Evolutionary conservation across 2,797 vertebrate species (phyloP), one percentile per base, ranked within the genome.

Genomic region (Hydrocynus forskahlii): DNA sequence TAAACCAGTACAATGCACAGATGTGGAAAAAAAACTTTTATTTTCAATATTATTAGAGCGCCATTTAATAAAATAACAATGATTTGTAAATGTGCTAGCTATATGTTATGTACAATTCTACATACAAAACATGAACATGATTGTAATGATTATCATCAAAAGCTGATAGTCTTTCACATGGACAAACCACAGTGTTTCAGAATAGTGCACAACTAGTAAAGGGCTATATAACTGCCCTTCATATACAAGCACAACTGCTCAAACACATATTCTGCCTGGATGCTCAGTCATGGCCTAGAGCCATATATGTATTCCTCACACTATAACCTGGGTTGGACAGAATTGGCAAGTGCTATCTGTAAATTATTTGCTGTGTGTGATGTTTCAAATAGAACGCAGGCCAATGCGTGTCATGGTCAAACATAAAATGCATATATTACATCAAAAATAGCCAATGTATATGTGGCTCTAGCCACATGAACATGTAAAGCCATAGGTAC

Each of bases 11-110:
- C 70, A 70, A 81, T 10, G 38, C 14, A 59, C n/a, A 67, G 52
- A 50, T 64, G 52, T 81, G 66, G 62, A 59, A 75, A 64, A 78
- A 57, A 52, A 25, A 68, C 55, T 74, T 72, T 78, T 77, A 72
- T 84, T 87, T 83, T 84, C 45, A 76, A 75, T 82, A 71, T 86
- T 83, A 85, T 89, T 82, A 80, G 88, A 87, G 85, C 83, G 83
- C 78, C 63, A 81, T 88, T 89, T 90, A 79, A 81, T 78, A 89
- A 92, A 89, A 88, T 86, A 86, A 88, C 84, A 59, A 79, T 60
- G 78, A 83, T 81, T 83, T 85, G 62, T 85, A 88, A 81, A 80
- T 84, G 70, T 73, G 75, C 81, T 86, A 71, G 72, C 75, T 82
- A 85, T 78, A 74, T 76, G 67, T 79, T 80, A 79, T 84, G 76